Percentiles rank a stretch among this genome's conserved stretches.
Evolutionary conservation across 2,888 invertebrate genomes (phyloP).

Genomic region (Epinotia demarniana): DNA sequence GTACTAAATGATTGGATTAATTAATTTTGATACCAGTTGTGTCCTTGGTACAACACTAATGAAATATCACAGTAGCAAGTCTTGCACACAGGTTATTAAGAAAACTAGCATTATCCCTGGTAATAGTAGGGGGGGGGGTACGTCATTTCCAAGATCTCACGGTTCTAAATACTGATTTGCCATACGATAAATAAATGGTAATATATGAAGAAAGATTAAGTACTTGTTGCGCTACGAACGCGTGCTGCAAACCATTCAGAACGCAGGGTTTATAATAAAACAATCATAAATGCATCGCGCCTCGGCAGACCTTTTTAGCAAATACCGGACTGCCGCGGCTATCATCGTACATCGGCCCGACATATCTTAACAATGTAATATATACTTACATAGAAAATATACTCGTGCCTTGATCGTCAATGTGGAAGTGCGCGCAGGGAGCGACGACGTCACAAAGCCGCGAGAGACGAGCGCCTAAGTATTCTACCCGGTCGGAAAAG

Average conservation of each 20-base stretch:
- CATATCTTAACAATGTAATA: constrained; percentile 27
- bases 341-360: constrained; percentile 18
- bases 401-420: constrained; percentile 49
- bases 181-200: neutral
- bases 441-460: constrained; percentile 55
- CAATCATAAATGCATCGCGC: constrained; percentile 36
- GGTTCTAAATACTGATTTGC: too few relatives aligned
- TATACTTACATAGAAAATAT: constrained; percentile 28
- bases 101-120: constrained; percentile 52
- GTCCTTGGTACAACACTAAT: constrained; percentile 60
- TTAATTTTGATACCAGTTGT: constrained; percentile 45
- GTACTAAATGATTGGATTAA: constrained; percentile 39
- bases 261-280: constrained; percentile 28
- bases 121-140: too few relatives aligned
- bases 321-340: constrained; percentile 62
- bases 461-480: constrained; percentile 64
- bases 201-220: constrained; percentile 31
- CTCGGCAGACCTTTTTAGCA: constrained; percentile 67
- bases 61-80: constrained; percentile 55
- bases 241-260: constrained; percentile 21
- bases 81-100: constrained; percentile 40
- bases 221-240: constrained; percentile 25
- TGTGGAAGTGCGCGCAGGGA: constrained; percentile 61
- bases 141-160: too few relatives aligned
- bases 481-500: constrained; percentile 43